phyloP scores from a whole-genome alignment of 2,797 vertebrate genomes.

The Typhlichthys eigenmanni region DNA sequence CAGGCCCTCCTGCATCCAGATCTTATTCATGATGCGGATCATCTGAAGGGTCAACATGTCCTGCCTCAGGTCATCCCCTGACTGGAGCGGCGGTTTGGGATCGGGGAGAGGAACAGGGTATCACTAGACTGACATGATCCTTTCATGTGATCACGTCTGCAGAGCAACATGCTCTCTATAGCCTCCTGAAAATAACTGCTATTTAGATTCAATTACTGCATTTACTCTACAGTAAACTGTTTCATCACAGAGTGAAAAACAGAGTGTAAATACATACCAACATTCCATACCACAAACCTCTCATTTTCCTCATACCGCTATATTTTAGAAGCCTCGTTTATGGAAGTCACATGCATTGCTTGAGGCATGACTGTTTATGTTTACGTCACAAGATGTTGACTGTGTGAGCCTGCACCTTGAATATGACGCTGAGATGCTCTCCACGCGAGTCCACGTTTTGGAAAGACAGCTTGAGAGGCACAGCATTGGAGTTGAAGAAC shows the following conservation, averaged over 20 bases:
- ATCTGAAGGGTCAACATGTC: conserved; percentile 98
- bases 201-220: too few species aligned
- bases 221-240: too few species aligned
- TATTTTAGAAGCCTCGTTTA: too few species aligned
- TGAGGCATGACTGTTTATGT: too few species aligned
- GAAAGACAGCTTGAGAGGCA: conserved; percentile 93
- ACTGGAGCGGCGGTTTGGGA: conserved; percentile 65
- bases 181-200: too few species aligned
- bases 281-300: too few species aligned
- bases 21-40: conserved; percentile 98
- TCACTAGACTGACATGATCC: background rate
- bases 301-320: too few species aligned
- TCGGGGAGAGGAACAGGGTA: background rate
- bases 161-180: too few species aligned
- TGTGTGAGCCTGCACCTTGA: conserved; percentile 80
- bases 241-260: too few species aligned
- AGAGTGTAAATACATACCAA: too few species aligned
- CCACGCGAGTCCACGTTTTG: conserved; percentile 87
- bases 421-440: conserved; percentile 91
- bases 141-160: background rate
- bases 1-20: conserved; percentile 96
- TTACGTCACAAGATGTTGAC: too few species aligned
- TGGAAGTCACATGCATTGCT: too few species aligned
- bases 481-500: conserved; percentile 96
- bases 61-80: conserved; percentile 93